Conservation (phyloP, 2,113 vertebrate species). For the Clarias magur region DNA sequence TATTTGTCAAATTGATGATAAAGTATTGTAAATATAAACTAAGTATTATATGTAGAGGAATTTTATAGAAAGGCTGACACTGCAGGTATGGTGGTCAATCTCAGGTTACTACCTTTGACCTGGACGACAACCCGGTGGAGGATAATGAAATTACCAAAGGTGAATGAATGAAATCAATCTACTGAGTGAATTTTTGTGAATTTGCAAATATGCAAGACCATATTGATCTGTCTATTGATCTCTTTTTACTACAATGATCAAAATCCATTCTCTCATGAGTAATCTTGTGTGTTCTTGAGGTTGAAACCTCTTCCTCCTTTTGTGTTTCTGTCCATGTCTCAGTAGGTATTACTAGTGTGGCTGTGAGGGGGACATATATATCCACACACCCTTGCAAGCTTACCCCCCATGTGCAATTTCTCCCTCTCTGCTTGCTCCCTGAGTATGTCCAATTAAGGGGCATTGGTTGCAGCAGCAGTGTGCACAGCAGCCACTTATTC, state of each 20-base stretch:
- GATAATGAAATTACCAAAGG: not conserved
- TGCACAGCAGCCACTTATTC: conserved; percentile 57
- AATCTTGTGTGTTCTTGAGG: conserved; percentile 14
- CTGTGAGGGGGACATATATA: conserved; percentile 2
- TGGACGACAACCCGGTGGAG: not conserved
- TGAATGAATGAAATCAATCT: not conserved
- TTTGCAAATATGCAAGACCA: not conserved
- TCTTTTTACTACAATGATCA: not conserved
- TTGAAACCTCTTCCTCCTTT: not conserved
- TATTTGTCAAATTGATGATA: not conserved
- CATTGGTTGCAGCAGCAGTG: conserved; percentile 43
- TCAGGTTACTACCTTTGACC: not conserved
- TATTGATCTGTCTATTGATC: not conserved
- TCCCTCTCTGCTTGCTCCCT: conserved; percentile 24
- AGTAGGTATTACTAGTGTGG: not conserved
- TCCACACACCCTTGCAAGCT: not conserved
- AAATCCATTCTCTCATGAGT: not conserved
- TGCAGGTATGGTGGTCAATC: not conserved
- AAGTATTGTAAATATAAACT: not conserved
- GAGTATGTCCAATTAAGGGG: conserved; percentile 59
- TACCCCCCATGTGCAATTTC: not conserved
- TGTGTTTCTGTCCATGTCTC: conserved; percentile 8
- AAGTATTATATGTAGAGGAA: not conserved
- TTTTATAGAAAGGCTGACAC: not conserved
- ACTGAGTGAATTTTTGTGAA: not conserved